These are phyloP conservation scores for Cirrhinus molitorella DNA, from an alignment of 2,797 vertebrate genomes.

Conservation along the genomic window DNA sequence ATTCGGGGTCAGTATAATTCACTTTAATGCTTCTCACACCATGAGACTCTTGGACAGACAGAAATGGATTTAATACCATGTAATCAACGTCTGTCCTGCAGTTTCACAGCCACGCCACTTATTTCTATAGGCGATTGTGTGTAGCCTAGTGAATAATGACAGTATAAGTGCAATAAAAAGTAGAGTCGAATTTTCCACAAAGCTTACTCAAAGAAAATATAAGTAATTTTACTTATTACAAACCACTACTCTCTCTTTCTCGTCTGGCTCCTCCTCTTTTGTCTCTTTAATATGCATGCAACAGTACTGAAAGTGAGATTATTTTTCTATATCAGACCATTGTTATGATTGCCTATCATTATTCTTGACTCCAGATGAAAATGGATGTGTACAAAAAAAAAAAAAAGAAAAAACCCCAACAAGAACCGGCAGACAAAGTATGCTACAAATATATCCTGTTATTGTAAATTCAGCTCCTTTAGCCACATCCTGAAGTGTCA, in stretches of 20 bases:
- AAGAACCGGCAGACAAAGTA: constrained; percentile 57
- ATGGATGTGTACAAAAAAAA: constrained; percentile 33
- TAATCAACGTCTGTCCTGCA: constrained; percentile 52
- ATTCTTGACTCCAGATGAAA: constrained; percentile 54
- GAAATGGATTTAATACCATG: constrained; percentile 50
- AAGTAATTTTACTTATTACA: not conserved
- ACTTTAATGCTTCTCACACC: constrained; percentile 50
- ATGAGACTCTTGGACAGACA: constrained; percentile 44
- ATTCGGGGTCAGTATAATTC: constrained; percentile 31
- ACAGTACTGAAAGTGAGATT: not conserved
- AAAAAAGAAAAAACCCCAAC: not conserved
- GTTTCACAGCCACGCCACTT: constrained; percentile 11
- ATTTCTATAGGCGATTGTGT: constrained; percentile 36
- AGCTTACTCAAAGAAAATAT: not conserved
- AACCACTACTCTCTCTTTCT: constrained; percentile 4
- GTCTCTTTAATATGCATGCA: constrained; percentile 1
- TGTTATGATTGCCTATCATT: constrained; percentile 48
- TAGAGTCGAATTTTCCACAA: constrained; percentile 8
- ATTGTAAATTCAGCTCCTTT: constrained; percentile 72
- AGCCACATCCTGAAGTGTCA: constrained; percentile 69
- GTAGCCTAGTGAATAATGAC: constrained; percentile 40
- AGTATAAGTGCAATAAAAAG: constrained; percentile 21
- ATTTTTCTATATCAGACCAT: not conserved
- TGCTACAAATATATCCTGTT: constrained; percentile 70
- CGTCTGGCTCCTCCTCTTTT: not conserved